phyloP scores from a whole-genome alignment of 2,113 vertebrate genomes.

The Leuciscus idus region DNA sequence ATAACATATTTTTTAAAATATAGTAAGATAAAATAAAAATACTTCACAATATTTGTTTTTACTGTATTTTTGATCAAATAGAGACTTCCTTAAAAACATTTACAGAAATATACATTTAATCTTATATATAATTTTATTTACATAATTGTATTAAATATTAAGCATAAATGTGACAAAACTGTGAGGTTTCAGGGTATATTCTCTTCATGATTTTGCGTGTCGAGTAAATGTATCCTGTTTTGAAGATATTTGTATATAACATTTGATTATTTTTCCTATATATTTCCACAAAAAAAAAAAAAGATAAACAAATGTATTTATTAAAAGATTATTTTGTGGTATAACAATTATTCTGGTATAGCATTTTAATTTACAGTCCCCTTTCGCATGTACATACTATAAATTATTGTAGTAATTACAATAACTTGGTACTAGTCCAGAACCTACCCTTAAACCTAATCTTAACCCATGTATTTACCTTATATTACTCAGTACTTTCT shows the following conservation, averaged over 20 bases:
- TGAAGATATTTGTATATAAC: neutral
- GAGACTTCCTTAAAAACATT: neutral
- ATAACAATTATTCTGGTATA: no score
- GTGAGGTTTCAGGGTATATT: neutral
- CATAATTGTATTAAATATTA: neutral
- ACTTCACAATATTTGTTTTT: neutral
- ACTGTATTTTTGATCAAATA: neutral
- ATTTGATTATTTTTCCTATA: neutral
- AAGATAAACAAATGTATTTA: neutral
- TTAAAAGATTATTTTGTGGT: no score
- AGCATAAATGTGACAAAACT: neutral
- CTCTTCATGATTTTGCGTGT: neutral
- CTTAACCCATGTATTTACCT: no score
- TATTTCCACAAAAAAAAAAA: neutral
- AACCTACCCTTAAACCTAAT: no score
- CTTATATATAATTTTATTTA: neutral
- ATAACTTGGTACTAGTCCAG: no score
- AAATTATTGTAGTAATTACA: no score
- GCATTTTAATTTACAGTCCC: no score
- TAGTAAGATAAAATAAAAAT: neutral
- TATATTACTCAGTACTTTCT: no score
- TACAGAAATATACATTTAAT: no score
- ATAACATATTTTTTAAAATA: neutral
- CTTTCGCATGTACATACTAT: no score
- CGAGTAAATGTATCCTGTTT: neutral